Base-by-base conservation (phyloP, 2,797 vertebrate species). In the Myotis pilosus region DNA sequence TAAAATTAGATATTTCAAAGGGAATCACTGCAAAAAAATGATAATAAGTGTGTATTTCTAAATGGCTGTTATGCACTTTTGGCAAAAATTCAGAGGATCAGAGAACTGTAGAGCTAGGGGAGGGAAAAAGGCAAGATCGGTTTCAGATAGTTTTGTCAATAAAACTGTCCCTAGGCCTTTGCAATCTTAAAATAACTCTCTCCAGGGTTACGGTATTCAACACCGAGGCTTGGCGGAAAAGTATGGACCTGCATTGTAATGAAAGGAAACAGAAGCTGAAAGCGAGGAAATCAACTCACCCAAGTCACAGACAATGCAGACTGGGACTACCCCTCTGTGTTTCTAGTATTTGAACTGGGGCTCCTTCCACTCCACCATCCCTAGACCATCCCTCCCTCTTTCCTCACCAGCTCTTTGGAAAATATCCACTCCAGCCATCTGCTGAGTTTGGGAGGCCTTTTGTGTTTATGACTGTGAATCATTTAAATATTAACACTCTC, bases 1-100 rank as follows among this genome's bases (percentile, higher is more conserved):
- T 51, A 76, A 89, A 93, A 87, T 87, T 57, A 41, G 60, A 15
- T 76, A 82, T 82, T 94, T 96, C 76, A 94, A 95, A 79, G 16
- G 5, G 8, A 79, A 53, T 89, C 68, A 51, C 38, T 62, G 8
- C 36, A 87, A 88, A 89, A 91, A 90, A 74, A 47, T 66, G 25
- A 57, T 23, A 86, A 89, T 74, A 75, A 95, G 28, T 41, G 4
- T 81, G 4, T 89, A 71, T 85, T 53, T 51, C 13, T 84, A 38
- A 62, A 76, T 81, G 19, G 25, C 23, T 93, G 6, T 36, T 79
- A 75, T 55, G 28, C 71, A 33, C 49, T 85, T 93, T 82, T 75
- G 74, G 49, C 7, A 90, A 91, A 88, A 91, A 20, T 49, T 53
- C 28, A 53, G 11, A 80, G 62, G 9, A 47, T 72, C 69, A 93